phyloP scores from a whole-genome alignment of 2,888 invertebrate genomes.

The Chirona hameri region DNA sequence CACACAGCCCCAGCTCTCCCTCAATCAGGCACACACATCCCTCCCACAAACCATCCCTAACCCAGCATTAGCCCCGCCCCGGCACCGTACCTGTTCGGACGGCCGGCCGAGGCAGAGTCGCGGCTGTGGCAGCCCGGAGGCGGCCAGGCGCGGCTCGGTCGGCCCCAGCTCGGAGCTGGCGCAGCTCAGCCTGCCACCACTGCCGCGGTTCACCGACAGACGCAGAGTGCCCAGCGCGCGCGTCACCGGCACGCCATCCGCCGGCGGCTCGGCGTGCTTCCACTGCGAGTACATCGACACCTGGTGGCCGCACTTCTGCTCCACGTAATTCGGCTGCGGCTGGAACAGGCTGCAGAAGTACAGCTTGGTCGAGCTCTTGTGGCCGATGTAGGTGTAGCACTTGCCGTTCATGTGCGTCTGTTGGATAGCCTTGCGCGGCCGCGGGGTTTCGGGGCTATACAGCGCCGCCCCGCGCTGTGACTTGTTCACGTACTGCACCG shows the following conservation, averaged over 20 bases:
- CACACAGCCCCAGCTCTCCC: too few relatives aligned
- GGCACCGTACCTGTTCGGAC: not conserved
- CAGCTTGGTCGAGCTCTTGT: slow-evolving; percentile 39
- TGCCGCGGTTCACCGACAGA: not conserved
- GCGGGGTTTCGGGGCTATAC: slow-evolving; percentile 39
- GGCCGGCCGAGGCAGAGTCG: not conserved
- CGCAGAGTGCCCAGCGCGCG: slow-evolving; percentile 11
- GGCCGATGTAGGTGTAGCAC: slow-evolving; percentile 40
- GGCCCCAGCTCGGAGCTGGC: not conserved
- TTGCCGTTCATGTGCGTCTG: slow-evolving; percentile 39
- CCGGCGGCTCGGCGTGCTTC: slow-evolving; percentile 38
- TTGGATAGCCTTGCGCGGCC: slow-evolving; percentile 39
- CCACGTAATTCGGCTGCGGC: slow-evolving; percentile 39
- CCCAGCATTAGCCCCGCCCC: too few relatives aligned
- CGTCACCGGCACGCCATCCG: slow-evolving; percentile 31
- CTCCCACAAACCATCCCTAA: too few relatives aligned
- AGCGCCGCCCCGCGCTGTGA: slow-evolving; percentile 8
- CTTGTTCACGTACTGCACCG: slow-evolving; percentile 27
- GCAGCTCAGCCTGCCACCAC: not conserved
- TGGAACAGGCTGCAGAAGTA: slow-evolving; percentile 40
- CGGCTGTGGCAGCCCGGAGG: not conserved
- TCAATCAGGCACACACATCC: too few relatives aligned
- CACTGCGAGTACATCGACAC: slow-evolving; percentile 41
- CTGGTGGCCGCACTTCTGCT: slow-evolving; percentile 38
- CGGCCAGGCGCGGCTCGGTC: not conserved